Conservation (phyloP, 2,888 invertebrate genomes). For the Aspidiotus rigidus region DNA sequence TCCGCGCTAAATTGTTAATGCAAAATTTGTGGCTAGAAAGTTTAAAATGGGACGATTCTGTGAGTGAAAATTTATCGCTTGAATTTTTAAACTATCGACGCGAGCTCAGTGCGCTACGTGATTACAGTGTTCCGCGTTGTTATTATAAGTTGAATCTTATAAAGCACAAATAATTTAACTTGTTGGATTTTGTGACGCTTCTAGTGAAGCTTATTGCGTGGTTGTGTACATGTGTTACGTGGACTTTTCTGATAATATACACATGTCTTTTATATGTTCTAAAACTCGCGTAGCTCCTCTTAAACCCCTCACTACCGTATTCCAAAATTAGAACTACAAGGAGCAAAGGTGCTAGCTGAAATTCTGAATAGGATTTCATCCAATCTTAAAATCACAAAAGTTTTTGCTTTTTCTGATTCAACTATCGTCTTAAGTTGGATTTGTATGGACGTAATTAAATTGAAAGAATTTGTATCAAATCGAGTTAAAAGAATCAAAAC, state of each 20-base stretch:
- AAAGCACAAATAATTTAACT: background rate
- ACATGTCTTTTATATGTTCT: background rate
- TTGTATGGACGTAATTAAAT: background rate
- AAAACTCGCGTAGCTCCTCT: constrained; percentile 11
- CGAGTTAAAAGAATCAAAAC: constrained; percentile 1
- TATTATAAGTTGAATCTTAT: constrained; percentile 13
- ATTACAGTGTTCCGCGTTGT: constrained; percentile 11
- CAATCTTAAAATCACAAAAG: background rate
- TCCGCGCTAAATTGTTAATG: constrained; percentile 37
- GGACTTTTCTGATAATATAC: background rate
- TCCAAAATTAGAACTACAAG: constrained; percentile 3
- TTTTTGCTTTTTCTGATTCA: constrained; percentile 17
- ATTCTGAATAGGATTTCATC: background rate
- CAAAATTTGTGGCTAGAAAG: constrained; percentile 36
- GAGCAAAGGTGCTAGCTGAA: background rate
- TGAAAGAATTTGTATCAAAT: constrained; percentile 12
- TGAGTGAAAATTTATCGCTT: constrained; percentile 19
- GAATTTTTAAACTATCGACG: background rate
- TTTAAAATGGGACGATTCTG: constrained; percentile 38
- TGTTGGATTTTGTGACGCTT: constrained; percentile 12
- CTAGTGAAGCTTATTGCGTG: constrained; percentile 6
- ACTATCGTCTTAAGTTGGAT: constrained; percentile 16
- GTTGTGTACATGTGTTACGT: background rate
- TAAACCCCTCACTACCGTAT: background rate
- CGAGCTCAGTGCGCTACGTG: constrained; percentile 8